Conservation (phyloP, 1,140 invertebrate species). For the Cephus cinctus region DNA sequence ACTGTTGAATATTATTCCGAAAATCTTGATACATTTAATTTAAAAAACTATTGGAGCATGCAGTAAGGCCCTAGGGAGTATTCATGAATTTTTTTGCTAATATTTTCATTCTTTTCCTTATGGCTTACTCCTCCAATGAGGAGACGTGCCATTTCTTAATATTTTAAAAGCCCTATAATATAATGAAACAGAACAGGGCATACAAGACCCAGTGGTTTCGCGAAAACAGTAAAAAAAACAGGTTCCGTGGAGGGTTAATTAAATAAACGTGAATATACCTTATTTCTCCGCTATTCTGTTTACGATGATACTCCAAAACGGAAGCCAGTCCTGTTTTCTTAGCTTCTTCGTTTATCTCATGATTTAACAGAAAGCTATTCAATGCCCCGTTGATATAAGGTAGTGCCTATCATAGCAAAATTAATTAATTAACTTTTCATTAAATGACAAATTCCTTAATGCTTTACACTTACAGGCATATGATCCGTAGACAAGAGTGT, state of each 20-base stretch:
- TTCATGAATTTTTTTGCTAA: not conserved
- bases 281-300: constrained; percentile 37
- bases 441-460: constrained; percentile 3
- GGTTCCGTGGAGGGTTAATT: too few species aligned
- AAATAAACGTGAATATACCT: constrained; percentile 26
- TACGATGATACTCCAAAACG: constrained; percentile 53
- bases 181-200: not conserved
- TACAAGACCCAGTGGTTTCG: too few species aligned
- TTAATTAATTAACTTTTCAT: too few species aligned
- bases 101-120: not conserved
- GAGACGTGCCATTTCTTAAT: not conserved
- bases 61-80: too few species aligned
- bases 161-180: not conserved
- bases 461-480: constrained; percentile 27
- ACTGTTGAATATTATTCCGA: not conserved
- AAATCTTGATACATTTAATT: constrained; percentile 1
- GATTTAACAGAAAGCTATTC: constrained; percentile 61
- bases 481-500: constrained; percentile 35
- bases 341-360: constrained; percentile 58
- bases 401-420: too few species aligned
- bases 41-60: too few species aligned
- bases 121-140: too few species aligned
- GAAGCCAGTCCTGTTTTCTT: constrained; percentile 49
- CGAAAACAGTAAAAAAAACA: too few species aligned
- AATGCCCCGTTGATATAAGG: constrained; percentile 64